Evolutionary conservation across 2,888 invertebrate species (phyloP), one percentile per base, ranked within the genome.

Genomic region (Raillietiella orientalis): DNA sequence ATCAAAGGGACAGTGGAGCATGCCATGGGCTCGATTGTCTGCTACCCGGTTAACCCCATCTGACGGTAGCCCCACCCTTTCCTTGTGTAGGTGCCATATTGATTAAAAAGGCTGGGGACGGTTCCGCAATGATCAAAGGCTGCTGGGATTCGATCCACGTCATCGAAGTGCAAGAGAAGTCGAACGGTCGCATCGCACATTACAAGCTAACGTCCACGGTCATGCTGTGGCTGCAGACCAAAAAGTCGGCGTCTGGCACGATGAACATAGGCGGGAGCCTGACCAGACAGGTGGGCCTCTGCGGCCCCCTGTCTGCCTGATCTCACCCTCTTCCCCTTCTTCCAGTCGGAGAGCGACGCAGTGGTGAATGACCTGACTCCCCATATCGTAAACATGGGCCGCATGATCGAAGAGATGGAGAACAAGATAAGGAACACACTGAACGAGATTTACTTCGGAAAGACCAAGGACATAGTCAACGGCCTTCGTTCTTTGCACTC

Each of bases 61-160:
- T n/a, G n/a, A n/a, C n/a, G n/a, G n/a, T n/a, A n/a, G n/a, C n/a
- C n/a, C n/a, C n/a, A n/a, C n/a, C 6, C 11, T 22, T 22, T 11
- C 11, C 6, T 5, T 8, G 11, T 50, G 39, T 59, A 54, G 82
- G 82, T 36, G 93, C 90, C 21, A 87, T 99, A 42, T 56, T 99
- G 39, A 93, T 99, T 40, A 96, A 96, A 49, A 96, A 99, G 51
- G 84, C 82, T 2, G 93, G 90, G 0, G 90, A 93, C 48, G 90
- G 90, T 10, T 84, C 84, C 20, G 84, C 79, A 51, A 87, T 82
- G 52, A 93, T 93, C 39, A 87, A 87, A 47, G 96, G 96, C 2
- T 93, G 93, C 49, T 99, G 96, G 96, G 96, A 96, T 46, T 93
- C 93, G 2, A 87, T 96, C 41, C 96, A 99, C 43, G 96, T 99